Conservation (phyloP, 1,140 invertebrate genomes). For the Drosophila suzukii region DNA sequence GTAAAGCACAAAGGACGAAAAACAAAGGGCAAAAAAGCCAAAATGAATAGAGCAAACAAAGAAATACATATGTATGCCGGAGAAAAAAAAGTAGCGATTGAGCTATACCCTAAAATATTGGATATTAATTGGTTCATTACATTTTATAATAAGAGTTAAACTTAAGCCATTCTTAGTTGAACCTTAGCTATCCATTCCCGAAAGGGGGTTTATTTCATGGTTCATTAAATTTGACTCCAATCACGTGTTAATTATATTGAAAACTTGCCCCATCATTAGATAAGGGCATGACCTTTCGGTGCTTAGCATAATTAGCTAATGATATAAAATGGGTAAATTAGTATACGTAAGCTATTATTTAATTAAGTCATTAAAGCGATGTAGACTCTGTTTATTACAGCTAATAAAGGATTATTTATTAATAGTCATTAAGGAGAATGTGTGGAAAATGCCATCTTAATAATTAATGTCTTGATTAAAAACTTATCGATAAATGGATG, state of each 20-base stretch:
- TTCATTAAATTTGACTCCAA: neutral
- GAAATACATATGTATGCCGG: slow-evolving; percentile 31
- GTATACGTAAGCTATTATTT: neutral
- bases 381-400: neutral
- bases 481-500: neutral
- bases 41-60: slow-evolving; percentile 58
- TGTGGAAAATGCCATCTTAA: neutral
- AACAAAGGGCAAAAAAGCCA: slow-evolving; percentile 48
- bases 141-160: neutral
- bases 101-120: slow-evolving; percentile 21
- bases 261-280: neutral
- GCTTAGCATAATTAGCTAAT: neutral
- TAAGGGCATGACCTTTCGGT: neutral
- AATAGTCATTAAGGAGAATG: slow-evolving; percentile 9
- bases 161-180: neutral
- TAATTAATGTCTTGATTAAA: neutral
- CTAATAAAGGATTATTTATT: slow-evolving; percentile 2
- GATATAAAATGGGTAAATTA: neutral
- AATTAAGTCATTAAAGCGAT: neutral
- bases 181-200: neutral
- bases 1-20: slow-evolving; percentile 47
- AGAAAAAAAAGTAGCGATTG: neutral
- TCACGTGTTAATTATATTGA: no score
- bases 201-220: neutral
- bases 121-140: neutral